Evolutionary conservation across 2,797 vertebrate species (phyloP).

Genomic region (Glossophaga mutica): DNA sequence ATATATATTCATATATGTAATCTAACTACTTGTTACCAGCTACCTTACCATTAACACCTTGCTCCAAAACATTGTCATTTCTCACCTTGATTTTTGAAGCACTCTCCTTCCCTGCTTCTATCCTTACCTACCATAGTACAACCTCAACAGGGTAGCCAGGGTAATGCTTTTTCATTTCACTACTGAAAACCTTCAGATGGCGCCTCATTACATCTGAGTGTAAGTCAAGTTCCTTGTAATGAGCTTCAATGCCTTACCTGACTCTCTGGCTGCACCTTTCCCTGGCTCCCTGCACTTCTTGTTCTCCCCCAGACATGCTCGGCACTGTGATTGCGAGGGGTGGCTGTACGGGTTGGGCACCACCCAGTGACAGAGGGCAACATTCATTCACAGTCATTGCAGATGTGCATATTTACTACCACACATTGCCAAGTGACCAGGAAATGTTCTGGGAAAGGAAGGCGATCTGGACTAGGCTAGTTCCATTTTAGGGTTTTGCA

Average conservation of each 20-base stretch:
- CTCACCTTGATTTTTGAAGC: not conserved
- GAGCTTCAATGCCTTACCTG: not conserved
- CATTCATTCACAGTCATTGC: not conserved
- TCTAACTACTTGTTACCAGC: not conserved
- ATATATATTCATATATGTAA: not conserved
- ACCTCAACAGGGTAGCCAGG: not conserved
- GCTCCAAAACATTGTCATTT: not conserved
- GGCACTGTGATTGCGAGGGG: not conserved
- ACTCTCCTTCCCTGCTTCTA: not conserved
- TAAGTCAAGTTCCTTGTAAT: not conserved
- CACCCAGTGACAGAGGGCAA: not conserved
- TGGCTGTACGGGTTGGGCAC: not conserved
- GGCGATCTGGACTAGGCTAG: not conserved
- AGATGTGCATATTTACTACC: not conserved
- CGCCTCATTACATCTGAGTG: not conserved
- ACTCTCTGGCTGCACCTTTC: not conserved
- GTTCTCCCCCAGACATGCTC: not conserved
- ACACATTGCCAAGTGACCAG: not conserved
- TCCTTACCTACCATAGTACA: not conserved
- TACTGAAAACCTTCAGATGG: not conserved
- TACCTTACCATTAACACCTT: not conserved
- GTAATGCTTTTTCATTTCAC: not conserved
- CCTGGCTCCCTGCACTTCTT: not conserved
- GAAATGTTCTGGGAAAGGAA: not conserved
- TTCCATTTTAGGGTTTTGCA: not conserved